These are phyloP conservation scores for Manis javanica DNA, from an alignment of 2,797 vertebrate species.

Conservation along the genomic window DNA sequence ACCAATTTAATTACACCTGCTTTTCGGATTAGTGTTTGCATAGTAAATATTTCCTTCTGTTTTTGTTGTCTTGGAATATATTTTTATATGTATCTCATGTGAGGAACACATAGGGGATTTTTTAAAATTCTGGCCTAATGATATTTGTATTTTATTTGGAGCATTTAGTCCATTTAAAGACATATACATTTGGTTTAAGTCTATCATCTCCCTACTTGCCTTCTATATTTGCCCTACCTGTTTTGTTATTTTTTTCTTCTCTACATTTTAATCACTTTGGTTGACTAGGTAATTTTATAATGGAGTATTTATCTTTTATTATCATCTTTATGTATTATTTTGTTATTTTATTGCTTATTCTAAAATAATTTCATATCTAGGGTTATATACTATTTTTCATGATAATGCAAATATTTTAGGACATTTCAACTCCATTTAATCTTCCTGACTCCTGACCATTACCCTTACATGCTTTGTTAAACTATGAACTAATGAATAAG, in stretches of 20 bases:
- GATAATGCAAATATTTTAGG: not conserved
- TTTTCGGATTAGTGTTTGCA: not conserved
- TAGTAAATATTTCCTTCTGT: not conserved
- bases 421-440: not conserved
- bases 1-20: not conserved
- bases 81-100: not conserved
- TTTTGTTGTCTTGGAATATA: not conserved
- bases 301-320: not conserved
- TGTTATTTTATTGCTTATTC: not conserved
- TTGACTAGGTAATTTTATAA: not conserved
- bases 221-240: not conserved
- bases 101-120: not conserved
- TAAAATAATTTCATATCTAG: not conserved
- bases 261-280: not conserved
- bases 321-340: not conserved
- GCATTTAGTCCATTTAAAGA: not conserved
- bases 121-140: not conserved
- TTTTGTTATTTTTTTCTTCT: not conserved
- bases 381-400: not conserved
- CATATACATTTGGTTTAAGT: not conserved
- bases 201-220: not conserved
- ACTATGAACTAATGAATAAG: not conserved
- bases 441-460: not conserved
- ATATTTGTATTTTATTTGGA: not conserved
- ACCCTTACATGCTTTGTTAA: not conserved